Evolutionary conservation across 1,140 invertebrate species (phyloP).

Genomic region (Vanessa atalanta): DNA sequence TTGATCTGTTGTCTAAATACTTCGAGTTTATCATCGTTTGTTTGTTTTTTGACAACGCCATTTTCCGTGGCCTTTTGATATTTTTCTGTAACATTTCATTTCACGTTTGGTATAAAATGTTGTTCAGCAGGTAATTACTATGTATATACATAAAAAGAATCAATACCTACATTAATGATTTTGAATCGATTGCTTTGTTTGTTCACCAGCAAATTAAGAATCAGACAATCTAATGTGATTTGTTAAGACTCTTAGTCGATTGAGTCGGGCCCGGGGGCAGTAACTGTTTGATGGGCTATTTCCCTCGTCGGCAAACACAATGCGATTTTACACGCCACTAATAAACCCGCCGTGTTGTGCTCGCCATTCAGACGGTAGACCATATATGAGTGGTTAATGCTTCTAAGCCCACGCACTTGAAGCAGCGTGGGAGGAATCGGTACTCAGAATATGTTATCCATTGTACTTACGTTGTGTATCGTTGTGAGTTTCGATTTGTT

Average conservation of each 20-base stretch:
- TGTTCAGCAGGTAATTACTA: no score
- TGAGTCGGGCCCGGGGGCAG: slow-evolving; percentile 20
- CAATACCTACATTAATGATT: neutral
- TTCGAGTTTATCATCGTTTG: no score
- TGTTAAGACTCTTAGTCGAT: slow-evolving; percentile 30
- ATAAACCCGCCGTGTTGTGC: neutral
- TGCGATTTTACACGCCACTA: slow-evolving; percentile 2
- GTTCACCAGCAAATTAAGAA: neutral
- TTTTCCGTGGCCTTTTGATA: no score
- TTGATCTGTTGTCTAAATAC: no score
- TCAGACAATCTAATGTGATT: slow-evolving; percentile 7
- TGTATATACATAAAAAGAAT: neutral
- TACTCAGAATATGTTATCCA: neutral
- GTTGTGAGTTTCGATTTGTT: neutral
- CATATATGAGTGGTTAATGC: neutral
- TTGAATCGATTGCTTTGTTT: neutral
- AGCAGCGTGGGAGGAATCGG: neutral
- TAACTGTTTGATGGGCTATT: slow-evolving; percentile 46
- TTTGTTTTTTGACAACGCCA: no score
- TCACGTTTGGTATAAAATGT: no score
- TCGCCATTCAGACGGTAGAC: neutral
- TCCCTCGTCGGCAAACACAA: slow-evolving; percentile 37
- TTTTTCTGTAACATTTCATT: no score
- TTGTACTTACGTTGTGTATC: neutral
- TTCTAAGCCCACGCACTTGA: neutral